Conservation (phyloP, 2,113 vertebrate species). For the Percopsis transmontana region DNA sequence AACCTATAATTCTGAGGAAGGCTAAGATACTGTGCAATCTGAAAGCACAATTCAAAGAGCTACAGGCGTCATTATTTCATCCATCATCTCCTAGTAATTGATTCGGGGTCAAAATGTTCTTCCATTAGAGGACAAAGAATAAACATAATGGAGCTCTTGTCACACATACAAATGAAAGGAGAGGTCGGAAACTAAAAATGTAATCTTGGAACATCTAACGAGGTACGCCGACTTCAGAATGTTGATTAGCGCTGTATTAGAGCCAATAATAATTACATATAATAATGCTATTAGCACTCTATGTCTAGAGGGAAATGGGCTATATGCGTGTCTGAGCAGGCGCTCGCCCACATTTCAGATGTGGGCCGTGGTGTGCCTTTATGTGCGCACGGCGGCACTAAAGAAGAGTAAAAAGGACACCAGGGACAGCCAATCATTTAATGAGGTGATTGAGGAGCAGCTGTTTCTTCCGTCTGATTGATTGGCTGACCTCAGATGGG, state of each 20-base stretch:
- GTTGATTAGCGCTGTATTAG: conserved; percentile 39
- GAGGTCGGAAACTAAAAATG: conserved; percentile 7
- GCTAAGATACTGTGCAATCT: conserved; percentile 1
- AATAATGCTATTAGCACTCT: conserved; percentile 32
- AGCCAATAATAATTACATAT: conserved; percentile 41
- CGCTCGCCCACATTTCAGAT: neutral
- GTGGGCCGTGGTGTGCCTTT: neutral
- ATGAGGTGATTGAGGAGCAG: conserved; percentile 54
- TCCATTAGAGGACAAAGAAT: conserved; percentile 17
- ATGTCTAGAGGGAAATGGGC: conserved; percentile 23
- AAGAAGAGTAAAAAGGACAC: conserved; percentile 31
- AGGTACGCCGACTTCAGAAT: conserved; percentile 21
- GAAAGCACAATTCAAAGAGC: neutral
- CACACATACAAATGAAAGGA: conserved; percentile 22
- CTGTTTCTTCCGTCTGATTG: conserved; percentile 46
- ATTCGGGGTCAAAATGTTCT: conserved; percentile 19
- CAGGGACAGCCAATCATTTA: conserved; percentile 59
- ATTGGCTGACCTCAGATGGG: conserved; percentile 52
- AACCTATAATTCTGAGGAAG: neutral
- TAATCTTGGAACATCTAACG: conserved; percentile 26
- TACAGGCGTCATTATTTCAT: conserved; percentile 14
- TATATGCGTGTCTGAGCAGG: neutral
- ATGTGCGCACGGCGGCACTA: conserved; percentile 17
- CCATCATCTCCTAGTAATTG: conserved; percentile 7
- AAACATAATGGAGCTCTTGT: conserved; percentile 2